Conservation (phyloP, 2,888 invertebrate genomes). For the Acleris sparsana region DNA sequence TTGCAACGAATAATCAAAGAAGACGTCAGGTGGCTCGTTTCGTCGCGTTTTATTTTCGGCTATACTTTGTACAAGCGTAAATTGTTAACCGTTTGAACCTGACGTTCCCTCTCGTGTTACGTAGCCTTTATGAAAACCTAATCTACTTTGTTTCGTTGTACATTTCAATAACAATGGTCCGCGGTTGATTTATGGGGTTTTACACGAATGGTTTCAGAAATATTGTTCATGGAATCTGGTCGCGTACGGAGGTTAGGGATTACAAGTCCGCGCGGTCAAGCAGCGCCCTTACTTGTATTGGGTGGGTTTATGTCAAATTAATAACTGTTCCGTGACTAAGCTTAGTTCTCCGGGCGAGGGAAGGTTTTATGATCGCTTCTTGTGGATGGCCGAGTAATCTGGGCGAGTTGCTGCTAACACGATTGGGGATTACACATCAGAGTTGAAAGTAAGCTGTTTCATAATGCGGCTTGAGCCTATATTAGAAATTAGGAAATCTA, state of each 20-base stretch:
- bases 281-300: conserved; percentile 40
- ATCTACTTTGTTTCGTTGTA: conserved; percentile 40
- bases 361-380: conserved; percentile 65
- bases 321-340: conserved; percentile 74
- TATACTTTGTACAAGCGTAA: conserved; percentile 29
- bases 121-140: conserved; percentile 41
- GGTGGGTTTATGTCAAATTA: conserved; percentile 53
- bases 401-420: conserved; percentile 22
- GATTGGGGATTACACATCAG: conserved; percentile 33
- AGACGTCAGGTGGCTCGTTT: conserved; percentile 43
- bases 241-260: conserved; percentile 65
- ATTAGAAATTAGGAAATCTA: too few species aligned
- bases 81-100: conserved; percentile 40
- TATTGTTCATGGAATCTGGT: conserved; percentile 51
- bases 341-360: conserved; percentile 70
- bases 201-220: conserved; percentile 43
- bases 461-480: too few species aligned
- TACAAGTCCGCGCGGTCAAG: conserved; percentile 45
- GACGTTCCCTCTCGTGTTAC: conserved; percentile 46
- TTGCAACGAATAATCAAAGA: conserved; percentile 47
- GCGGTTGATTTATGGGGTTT: conserved; percentile 46
- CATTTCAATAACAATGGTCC: conserved; percentile 45
- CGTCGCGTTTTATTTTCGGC: conserved; percentile 41
- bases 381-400: background rate
- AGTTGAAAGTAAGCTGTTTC: too few species aligned